Evolutionary conservation across 2,113 vertebrate genomes (phyloP).

Genomic region (Xenopus borealis): DNA sequence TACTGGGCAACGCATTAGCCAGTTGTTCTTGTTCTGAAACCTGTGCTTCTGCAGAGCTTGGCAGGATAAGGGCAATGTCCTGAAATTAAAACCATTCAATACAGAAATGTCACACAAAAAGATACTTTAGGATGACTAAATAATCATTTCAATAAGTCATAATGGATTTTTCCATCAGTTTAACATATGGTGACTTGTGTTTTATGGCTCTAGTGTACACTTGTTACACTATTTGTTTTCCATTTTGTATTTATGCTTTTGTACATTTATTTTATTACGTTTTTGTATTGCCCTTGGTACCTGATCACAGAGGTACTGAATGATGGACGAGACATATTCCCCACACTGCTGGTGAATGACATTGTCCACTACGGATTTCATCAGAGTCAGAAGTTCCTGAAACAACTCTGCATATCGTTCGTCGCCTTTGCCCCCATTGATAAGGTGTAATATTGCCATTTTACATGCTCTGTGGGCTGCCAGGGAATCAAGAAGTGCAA

Average conservation of each 20-base stretch:
- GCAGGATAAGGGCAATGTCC: constrained; percentile 90
- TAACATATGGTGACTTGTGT: too few species aligned
- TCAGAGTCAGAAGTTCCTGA: constrained; percentile 78
- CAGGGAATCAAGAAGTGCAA: constrained; percentile 87
- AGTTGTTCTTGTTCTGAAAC: constrained; percentile 87
- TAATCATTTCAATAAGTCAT: too few species aligned
- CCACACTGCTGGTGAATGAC: constrained; percentile 83
- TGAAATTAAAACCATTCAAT: constrained; percentile 47
- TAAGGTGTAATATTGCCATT: constrained; percentile 82
- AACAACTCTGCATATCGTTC: constrained; percentile 82
- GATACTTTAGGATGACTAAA: too few species aligned
- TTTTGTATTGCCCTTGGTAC: constrained; percentile 57
- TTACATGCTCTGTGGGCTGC: constrained; percentile 94
- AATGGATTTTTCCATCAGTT: too few species aligned
- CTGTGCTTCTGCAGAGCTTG: constrained; percentile 76
- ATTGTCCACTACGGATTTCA: constrained; percentile 76
- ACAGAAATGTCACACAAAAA: neutral
- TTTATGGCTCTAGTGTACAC: too few species aligned
- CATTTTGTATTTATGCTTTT: too few species aligned
- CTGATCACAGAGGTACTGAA: constrained; percentile 98
- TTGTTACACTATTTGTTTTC: too few species aligned
- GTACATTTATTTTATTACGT: too few species aligned
- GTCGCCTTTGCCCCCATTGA: constrained; percentile 84
- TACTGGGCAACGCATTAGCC: constrained; percentile 85
- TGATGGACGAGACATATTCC: constrained; percentile 82